A percentile compares a stretch with the other conserved stretches of the same genome.
phyloP scores from a whole-genome alignment of 2,888 invertebrate genomes.

The Sinotaia quadrata region DNA sequence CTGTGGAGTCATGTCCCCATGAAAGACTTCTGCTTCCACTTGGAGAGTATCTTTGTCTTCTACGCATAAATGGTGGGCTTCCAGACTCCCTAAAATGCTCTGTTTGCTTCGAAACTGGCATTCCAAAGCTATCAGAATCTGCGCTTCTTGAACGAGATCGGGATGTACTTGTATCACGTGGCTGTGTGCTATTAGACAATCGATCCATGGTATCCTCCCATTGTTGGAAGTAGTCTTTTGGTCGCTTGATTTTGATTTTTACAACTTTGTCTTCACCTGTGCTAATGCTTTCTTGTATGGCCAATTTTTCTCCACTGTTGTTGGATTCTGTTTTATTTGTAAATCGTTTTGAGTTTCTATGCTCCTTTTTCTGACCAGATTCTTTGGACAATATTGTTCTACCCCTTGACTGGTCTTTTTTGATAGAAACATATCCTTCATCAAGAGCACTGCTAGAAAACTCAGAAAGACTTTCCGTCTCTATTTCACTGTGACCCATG shows the following conservation, averaged over 20 bases:
- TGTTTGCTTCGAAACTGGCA: background rate
- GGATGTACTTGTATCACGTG: background rate
- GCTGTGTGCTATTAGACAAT: conserved; percentile 37
- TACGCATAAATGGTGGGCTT: too few species aligned
- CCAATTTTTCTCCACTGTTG: background rate
- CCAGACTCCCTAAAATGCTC: background rate
- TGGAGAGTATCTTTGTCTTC: background rate
- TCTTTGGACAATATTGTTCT: conserved; percentile 8
- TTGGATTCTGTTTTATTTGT: background rate
- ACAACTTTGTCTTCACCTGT: conserved; percentile 10
- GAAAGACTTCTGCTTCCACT: conserved; percentile 1
- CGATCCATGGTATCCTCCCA: conserved; percentile 45
- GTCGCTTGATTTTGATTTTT: conserved; percentile 40
- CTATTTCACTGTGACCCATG: conserved; percentile 39
- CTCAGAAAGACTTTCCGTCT: conserved; percentile 34
- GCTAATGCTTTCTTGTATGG: background rate
- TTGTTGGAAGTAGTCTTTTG: conserved; percentile 41
- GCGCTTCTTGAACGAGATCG: background rate
- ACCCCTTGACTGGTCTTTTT: conserved; percentile 4
- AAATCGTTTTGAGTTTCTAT: background rate
- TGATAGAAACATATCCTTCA: conserved; percentile 17
- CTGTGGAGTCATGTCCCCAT: background rate
- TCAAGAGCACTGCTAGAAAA: conserved; percentile 33
- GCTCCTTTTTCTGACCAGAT: background rate
- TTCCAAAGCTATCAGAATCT: conserved; percentile 11